These are phyloP conservation scores for Choloepus didactylus DNA, from an alignment of 2,797 vertebrate species.

Conservation along the genomic window DNA sequence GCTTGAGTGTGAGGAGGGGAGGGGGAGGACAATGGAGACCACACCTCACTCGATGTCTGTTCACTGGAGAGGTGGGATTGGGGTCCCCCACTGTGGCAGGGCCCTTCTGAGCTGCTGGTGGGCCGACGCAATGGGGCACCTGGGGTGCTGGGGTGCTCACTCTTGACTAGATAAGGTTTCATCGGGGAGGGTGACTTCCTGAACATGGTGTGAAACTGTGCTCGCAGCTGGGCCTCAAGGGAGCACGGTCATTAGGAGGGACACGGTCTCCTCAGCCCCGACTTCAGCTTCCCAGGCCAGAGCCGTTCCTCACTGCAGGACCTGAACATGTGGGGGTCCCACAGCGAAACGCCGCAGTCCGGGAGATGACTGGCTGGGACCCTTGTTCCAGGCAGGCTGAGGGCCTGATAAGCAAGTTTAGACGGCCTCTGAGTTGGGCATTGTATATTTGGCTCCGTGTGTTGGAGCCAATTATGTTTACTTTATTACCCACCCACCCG, in stretches of 20 bases:
- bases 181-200: not conserved
- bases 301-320: not conserved
- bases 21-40: no score
- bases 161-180: not conserved
- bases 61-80: not conserved
- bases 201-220: fast-evolving
- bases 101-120: no score
- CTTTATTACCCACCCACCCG: not conserved
- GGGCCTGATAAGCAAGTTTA: not conserved
- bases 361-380: fast-evolving
- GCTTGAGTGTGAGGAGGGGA: no score
- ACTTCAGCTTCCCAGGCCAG: not conserved
- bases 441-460: not conserved
- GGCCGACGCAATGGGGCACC: not conserved
- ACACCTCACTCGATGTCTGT: not conserved
- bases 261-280: not conserved
- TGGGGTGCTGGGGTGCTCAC: no score
- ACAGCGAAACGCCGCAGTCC: fast-evolving
- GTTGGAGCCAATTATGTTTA: not conserved
- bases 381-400: not conserved
- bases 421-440: not conserved
- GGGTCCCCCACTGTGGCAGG: fast-evolving
- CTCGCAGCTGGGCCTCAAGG: fast-evolving
- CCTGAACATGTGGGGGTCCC: no score
- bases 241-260: not conserved